Evolutionary conservation across 1,140 invertebrate genomes (phyloP).

Genomic region (Lethrus apterus): DNA sequence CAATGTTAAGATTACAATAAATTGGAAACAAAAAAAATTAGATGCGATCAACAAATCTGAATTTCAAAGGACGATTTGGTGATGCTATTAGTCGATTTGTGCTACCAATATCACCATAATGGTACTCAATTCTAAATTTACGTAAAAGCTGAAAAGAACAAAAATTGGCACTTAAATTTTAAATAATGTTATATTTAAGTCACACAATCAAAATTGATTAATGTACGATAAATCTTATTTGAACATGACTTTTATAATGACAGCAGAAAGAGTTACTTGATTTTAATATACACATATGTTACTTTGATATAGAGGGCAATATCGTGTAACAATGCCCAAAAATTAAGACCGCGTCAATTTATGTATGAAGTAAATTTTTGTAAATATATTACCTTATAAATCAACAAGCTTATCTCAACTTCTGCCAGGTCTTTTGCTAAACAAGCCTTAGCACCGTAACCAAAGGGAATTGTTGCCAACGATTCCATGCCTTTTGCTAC

Average conservation of each 20-base stretch:
- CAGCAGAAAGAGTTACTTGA: too few relatives aligned
- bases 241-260: too few relatives aligned
- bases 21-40: slow-evolving; percentile 14
- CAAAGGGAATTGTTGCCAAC: slow-evolving; percentile 54
- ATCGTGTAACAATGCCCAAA: too few relatives aligned
- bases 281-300: too few relatives aligned
- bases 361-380: too few relatives aligned
- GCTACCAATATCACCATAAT: slow-evolving; percentile 55
- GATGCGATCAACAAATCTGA: slow-evolving; percentile 53
- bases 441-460: slow-evolving; percentile 51
- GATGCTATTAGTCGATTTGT: slow-evolving; percentile 49
- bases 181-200: not conserved
- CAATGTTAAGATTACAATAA: not conserved
- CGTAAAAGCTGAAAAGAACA: slow-evolving; percentile 45
- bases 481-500: slow-evolving; percentile 38
- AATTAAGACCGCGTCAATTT: too few relatives aligned
- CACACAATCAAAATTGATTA: slow-evolving; percentile 14
- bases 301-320: too few relatives aligned
- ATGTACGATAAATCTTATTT: too few relatives aligned
- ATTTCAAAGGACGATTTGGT: slow-evolving; percentile 52
- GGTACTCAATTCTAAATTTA: slow-evolving; percentile 55
- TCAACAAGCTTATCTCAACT: slow-evolving; percentile 48
- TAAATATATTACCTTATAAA: slow-evolving; percentile 44
- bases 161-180: not conserved
- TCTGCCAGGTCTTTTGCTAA: slow-evolving; percentile 53